Base-by-base conservation (phyloP, 2,888 invertebrate genomes). In the Anagyrus pseudococci region DNA sequence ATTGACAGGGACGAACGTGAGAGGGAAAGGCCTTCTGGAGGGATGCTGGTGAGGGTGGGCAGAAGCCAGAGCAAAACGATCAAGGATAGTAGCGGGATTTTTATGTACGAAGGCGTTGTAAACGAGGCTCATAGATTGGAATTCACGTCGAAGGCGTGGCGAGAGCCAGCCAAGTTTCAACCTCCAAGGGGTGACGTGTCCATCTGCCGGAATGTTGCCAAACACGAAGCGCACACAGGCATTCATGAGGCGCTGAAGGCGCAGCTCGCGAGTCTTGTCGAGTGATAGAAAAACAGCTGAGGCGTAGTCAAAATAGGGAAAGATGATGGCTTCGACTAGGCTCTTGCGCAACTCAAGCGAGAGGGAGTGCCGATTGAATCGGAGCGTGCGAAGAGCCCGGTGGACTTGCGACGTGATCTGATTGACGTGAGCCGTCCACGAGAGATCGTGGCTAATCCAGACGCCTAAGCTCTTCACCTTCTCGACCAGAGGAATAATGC, bases 141-240 rank as follows among this genome's bases (percentile, higher is more conserved):
- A 10, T 10, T 29, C 10, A 7, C 10, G 29, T 4, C 29, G 29
- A 7, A 29, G 29, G 4, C 10, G 4, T 10, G 29, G 29, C 10
- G 41, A 8, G 4, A 41, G n/a, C n/a, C 41, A 41, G 41, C 41
- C 41, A 4, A 41, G n/a, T 6, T 6, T 15, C n/a, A 41, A 17
- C 4, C 41, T 4, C 4, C 4, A 41, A n/a, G 41, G 41, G n/a
- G 41, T 41, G 41, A 41, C 41, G 17, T 41, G 41, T 8, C 7
- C 41, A 41, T 13, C 15, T 8, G 4, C 4, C 4, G 41, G 41
- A 4, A 15, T 13, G 41, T 15, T 41, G 4, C 41, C 41, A 41
- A n/a, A 41, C 4, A 47, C 47, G 13, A 25, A 47, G 23, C 47
- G 25, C 4, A 47, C 47, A n/a, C 47, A 47, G 4, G 47, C 15